Evolutionary conservation across 2,113 vertebrate species (phyloP).

Genomic region (Oplegnathus fasciatus): DNA sequence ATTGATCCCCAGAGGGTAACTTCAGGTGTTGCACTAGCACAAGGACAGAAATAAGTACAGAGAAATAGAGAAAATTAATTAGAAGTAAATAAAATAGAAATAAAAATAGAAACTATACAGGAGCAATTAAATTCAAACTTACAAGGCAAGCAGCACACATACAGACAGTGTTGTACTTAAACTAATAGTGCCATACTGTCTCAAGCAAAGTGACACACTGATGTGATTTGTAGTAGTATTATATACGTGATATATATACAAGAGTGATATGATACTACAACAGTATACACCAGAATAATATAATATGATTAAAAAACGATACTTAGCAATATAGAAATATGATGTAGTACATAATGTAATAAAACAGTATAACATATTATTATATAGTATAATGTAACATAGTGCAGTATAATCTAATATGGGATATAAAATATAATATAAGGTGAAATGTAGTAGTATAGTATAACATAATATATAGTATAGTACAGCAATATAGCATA

Average conservation of each 20-base stretch:
- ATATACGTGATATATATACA: not conserved
- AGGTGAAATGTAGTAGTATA: no score
- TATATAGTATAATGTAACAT: no score
- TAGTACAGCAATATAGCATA: not conserved
- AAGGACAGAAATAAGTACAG: not conserved
- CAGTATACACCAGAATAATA: not conserved
- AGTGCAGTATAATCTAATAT: no score
- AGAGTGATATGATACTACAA: not conserved
- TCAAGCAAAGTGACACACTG: not conserved
- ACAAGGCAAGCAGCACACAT: no score
- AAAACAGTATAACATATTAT: no score
- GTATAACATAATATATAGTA: no score
- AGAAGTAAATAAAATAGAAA: not conserved
- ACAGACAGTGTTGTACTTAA: no score
- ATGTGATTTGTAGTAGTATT: not conserved
- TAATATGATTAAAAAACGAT: not conserved
- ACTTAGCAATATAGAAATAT: not conserved
- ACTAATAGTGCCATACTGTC: not conserved
- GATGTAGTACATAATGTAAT: not conserved
- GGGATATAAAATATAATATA: no score
- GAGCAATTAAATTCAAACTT: not conserved
- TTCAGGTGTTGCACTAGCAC: not conserved
- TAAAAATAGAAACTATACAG: not conserved
- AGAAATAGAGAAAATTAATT: not conserved
- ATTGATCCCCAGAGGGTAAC: not conserved